A percentile compares a stretch with the other conserved stretches of the same genome.
phyloP scores from a whole-genome alignment of 1,140 invertebrate species.

The Drosophila pseudoobscura region DNA sequence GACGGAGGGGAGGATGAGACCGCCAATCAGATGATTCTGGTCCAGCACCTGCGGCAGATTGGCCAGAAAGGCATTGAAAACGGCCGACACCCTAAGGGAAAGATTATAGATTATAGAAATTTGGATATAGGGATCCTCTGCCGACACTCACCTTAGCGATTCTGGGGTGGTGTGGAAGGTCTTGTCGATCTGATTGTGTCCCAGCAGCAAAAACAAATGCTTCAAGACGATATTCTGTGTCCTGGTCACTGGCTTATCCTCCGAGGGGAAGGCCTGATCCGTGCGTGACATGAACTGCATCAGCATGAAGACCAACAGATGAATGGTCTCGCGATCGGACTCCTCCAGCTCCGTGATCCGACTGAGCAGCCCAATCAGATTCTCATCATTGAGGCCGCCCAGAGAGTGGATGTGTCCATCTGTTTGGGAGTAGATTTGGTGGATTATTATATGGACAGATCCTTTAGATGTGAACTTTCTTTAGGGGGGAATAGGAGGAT shows the following conservation, averaged over 20 bases:
- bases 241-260: constrained; percentile 91
- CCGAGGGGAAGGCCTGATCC: constrained; percentile 90
- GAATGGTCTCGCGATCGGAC: constrained; percentile 97
- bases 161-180: constrained; percentile 95
- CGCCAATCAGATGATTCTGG: constrained; percentile 96
- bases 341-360: constrained; percentile 96
- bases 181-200: constrained; percentile 96
- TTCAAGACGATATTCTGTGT: constrained; percentile 94
- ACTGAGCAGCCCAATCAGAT: constrained; percentile 88
- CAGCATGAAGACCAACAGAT: constrained; percentile 96
- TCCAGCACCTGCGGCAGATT: constrained; percentile 96
- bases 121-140: neutral
- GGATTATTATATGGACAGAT: neutral
- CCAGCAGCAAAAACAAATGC: constrained; percentile 96
- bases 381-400: constrained; percentile 88
- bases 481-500: constrained; percentile 7
- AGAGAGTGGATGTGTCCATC: constrained; percentile 91
- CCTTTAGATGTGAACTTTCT: neutral
- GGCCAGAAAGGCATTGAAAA: constrained; percentile 97
- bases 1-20: constrained; percentile 92
- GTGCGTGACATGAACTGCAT: constrained; percentile 95
- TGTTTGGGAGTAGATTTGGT: constrained; percentile 69
- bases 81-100: constrained; percentile 88
- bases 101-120: neutral
- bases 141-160: constrained; percentile 88